phyloP scores from a whole-genome alignment of 1,140 invertebrate genomes.

The Bradynema listronoti region DNA sequence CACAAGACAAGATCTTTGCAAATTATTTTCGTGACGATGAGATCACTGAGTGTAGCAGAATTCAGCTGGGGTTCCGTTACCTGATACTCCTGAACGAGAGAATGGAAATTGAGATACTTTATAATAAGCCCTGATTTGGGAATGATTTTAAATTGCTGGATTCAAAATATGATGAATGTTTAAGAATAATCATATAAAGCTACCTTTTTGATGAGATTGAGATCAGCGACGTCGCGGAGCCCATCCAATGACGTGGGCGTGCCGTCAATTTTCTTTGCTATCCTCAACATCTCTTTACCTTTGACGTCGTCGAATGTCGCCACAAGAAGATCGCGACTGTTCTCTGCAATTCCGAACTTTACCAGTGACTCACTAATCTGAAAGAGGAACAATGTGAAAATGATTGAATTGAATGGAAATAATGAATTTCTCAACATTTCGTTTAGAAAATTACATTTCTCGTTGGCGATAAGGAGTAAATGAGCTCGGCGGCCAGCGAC shows the following conservation, averaged over 20 bases:
- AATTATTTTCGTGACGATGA: constrained; percentile 27
- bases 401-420: no score
- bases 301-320: constrained; percentile 46
- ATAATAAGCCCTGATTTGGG: neutral
- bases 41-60: constrained; percentile 19
- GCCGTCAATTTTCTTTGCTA: constrained; percentile 44
- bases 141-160: neutral
- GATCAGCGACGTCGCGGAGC: constrained; percentile 24
- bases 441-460: constrained; percentile 36
- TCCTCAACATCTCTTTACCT: constrained; percentile 40
- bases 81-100: constrained; percentile 28
- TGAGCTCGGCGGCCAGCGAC: constrained; percentile 47
- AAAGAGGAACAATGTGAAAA: no score
- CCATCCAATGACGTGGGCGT: constrained; percentile 32
- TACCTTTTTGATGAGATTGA: constrained; percentile 37
- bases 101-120: neutral
- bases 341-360: constrained; percentile 46
- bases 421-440: constrained; percentile 20
- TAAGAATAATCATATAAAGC: neutral
- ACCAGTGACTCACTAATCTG: constrained; percentile 45
- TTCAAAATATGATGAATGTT: neutral
- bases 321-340: constrained; percentile 32
- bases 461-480: constrained; percentile 52
- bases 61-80: constrained; percentile 17
- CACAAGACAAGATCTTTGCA: constrained; percentile 18